Base-by-base conservation (phyloP, 2,113 vertebrate genomes). In the Eretmochelys imbricata region DNA sequence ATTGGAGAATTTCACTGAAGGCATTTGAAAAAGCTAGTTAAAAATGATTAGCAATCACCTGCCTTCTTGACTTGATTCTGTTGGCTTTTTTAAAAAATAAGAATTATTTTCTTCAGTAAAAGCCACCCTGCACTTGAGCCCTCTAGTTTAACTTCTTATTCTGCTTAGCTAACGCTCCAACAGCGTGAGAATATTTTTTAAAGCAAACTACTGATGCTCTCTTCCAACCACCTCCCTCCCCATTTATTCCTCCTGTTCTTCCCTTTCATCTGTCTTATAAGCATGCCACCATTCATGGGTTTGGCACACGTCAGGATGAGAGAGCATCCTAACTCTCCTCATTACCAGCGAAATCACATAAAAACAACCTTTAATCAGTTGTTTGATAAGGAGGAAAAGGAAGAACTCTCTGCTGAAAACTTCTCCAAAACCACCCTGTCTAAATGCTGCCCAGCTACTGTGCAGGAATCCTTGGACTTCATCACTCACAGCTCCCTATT, bases 301-400 rank as follows among this genome's bases (percentile, higher is more conserved):
- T 85, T 93, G 89, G 91, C 96, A 95, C 76, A 78, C 95, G 92
- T 95, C 94, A 97, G 91, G 88, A 91, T 93, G 76, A 79, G 0
- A 51, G 81, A 92, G 78, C 93, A 82, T 25, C 85, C 84, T 85
- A 87, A 85, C 75, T 97, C 51, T 89, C 57, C 85, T 93, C 84
- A 89, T 94, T 90, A 90, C 91, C 91, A 29, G 17, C 90, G 95
- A 95, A 90, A 94, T 51, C 89, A 90, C 49, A 65, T 82, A 93
- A 62, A 89, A 97, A 94, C 86, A 89, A 83, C 86, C 65, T 95
- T 91, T 87, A 87, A 92, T 93, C 94, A 87, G 84, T 97, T 84
- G 2, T 80, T 85, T 88, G 51, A 96, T 94, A 2, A 85, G 51
- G 1, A 4, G 50, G 51, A 80, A 79, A 57, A 83, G 49, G 62